Base-by-base conservation (phyloP, 1,140 invertebrate genomes). In the Apis cerana region DNA sequence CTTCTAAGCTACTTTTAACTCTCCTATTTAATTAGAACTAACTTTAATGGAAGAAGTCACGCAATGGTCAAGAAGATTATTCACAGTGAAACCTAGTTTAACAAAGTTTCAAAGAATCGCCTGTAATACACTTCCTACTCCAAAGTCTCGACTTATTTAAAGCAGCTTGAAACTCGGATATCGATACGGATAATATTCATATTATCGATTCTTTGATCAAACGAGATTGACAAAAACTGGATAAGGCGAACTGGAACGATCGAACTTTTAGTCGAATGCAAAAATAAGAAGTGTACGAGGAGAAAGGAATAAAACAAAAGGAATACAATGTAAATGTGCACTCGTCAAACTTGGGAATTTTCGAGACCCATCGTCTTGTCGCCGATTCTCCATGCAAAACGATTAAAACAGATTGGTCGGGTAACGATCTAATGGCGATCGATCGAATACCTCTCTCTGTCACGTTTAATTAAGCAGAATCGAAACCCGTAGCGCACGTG, bases 191-290 rank as follows among this genome's bases (percentile, higher is more conserved):
- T 75, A 76, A 75, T 76, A 87, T 80, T 80, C 61, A 70, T 52
- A 52, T 54, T 43, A 54, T 83, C 61, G 65, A 71, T 82, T 68
- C 75, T 74, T 76, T 72, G 80, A 87, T 87, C 80, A 83, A 83
- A 87, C 75, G 80, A 83, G 50, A 64, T 21, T 59, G 75, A 65
- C 23, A 43, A 43, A 43, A 43, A 43, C 33, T 43, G 64, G 71
- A 75, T 50, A 61, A 82, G 59, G 43, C 64, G 69, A 71, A 11
- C 15, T 27, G 52, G 52, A 50, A 27, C 58, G 79, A 86, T 86
- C 80, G 84, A 76, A 75, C 62, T 75, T 56, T 75, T 50, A 78
- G 62, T 59, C 19, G 19, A 21, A 15, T 43, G 64, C 21, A 21
- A 48, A 13, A 13, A n/a, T 43, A 48, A 69, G 54, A 52, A n/a